Percentiles rank a stretch among this genome's conserved stretches.
Conservation (phyloP, 92 coral and sea anemone species). For the Parazoanthus darwini region DNA sequence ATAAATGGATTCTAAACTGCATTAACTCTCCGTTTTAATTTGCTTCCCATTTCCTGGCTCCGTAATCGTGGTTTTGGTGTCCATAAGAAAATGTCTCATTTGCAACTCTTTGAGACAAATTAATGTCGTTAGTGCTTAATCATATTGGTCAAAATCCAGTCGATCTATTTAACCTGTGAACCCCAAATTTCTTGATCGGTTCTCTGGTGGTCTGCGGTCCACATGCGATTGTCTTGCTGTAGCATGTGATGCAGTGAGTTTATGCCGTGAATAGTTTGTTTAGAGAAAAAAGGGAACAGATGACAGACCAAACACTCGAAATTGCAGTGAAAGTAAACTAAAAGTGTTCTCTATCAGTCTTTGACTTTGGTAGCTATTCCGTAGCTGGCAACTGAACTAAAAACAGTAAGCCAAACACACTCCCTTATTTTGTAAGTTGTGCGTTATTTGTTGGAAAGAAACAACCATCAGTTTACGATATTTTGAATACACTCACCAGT, state of each 20-base stretch:
- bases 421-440: too few species aligned
- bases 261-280: neutral
- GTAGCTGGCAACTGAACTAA: too few species aligned
- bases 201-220: neutral
- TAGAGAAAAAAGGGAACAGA: neutral
- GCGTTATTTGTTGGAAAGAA: neutral
- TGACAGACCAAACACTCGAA: too few species aligned
- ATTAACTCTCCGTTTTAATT: neutral
- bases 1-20: neutral
- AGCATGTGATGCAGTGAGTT: neutral
- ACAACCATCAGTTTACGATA: neutral
- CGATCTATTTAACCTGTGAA: neutral
- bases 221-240: neutral
- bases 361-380: too few species aligned
- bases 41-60: neutral
- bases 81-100: neutral
- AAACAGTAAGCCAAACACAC: too few species aligned
- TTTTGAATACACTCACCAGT: neutral
- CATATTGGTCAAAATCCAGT: neutral
- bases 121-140: neutral
- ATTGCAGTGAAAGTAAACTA: too few species aligned
- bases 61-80: neutral
- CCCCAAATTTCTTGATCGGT: neutral
- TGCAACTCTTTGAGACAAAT: neutral
- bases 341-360: too few species aligned